Base-by-base conservation (phyloP, 2,888 invertebrate species). In the Phytoseiulus persimilis region DNA sequence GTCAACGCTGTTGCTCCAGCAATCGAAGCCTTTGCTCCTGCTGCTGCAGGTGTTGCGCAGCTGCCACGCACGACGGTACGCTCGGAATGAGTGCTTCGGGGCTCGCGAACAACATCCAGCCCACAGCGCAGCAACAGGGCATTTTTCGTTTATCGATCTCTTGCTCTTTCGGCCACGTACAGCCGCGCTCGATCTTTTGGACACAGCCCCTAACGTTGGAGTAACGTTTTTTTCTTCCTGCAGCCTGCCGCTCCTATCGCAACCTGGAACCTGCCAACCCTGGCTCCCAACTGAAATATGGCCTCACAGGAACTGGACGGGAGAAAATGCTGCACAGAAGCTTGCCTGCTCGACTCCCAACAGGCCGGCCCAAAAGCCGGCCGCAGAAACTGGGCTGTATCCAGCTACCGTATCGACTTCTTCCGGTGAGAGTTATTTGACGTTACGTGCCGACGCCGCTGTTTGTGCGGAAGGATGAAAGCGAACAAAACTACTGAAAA, bases 71-170 rank as follows among this genome's bases (percentile, higher is more conserved):
- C 46, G 14, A 46, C 46, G 46, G 46, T 14, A 46, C 6, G 46
- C 46, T 46, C 14, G 9, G 46, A 46, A 46, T 46, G 65, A 6
- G 3, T 39, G 39, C 39, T 39, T 39, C 9, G 39, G 39, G 39
- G 5, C 18, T 28, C 65, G 65, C 14, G 65, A 65, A 65, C 23
- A 65, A 65, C 65, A 18, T 65, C 65, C 9, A 65, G 23, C 18
- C 28, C 65, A 23, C 65, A 18, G 65, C 2, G 1, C 65, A 2
- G 18, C 65, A 65, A 65, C 65, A 65, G 65, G 2, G 65, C 18
- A 65, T 65, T 65, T 65, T 65, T 65, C 65, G 65, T 65, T 65
- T 65, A 65, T 65, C 65, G 65, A 65, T 65, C 65, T 65, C 65
- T 1, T 1, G 9, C 65, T 65, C 65, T 65, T 65, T 28, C 18